Percentiles rank a stretch among this genome's conserved stretches.
phyloP scores from a whole-genome alignment of 2,888 invertebrate genomes.

The Dolomedes plantarius region DNA sequence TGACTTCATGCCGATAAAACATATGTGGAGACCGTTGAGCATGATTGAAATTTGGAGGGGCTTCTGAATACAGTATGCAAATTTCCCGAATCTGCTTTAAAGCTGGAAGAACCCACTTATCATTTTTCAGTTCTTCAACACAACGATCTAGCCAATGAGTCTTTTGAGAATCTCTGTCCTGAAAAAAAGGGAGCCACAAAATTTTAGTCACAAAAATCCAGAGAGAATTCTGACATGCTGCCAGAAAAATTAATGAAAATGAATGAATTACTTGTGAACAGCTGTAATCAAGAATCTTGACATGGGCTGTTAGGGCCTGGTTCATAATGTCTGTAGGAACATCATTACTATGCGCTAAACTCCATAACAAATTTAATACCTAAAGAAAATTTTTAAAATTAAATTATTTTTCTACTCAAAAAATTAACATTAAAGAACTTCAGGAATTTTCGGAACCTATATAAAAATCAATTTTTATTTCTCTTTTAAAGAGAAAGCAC shows the following conservation, averaged over 20 bases:
- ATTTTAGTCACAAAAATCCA: too few relatives aligned
- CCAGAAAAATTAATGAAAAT: not conserved
- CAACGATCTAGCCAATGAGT: slow-evolving; percentile 96
- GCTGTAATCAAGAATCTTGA: slow-evolving; percentile 97
- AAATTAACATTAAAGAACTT: too few relatives aligned
- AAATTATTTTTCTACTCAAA: too few relatives aligned
- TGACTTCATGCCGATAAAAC: slow-evolving; percentile 83
- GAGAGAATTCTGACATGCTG: too few relatives aligned
- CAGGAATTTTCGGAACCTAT: too few relatives aligned
- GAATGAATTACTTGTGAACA: slow-evolving; percentile 88
- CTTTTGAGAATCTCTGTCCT: slow-evolving; percentile 95
- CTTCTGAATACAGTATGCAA: slow-evolving; percentile 91
- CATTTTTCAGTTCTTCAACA: slow-evolving; percentile 92
- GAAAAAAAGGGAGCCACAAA: too few relatives aligned
- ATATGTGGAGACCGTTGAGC: slow-evolving; percentile 73
- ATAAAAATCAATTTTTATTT: too few relatives aligned
- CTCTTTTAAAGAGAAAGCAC: too few relatives aligned
- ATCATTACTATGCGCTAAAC: slow-evolving; percentile 95
- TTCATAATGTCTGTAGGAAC: slow-evolving; percentile 98
- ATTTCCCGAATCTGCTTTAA: slow-evolving; percentile 96
- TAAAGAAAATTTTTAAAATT: too few relatives aligned
- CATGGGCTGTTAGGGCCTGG: slow-evolving; percentile 94
- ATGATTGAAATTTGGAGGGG: slow-evolving; percentile 82
- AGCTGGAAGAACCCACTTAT: slow-evolving; percentile 92
- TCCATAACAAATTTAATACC: slow-evolving; percentile 95